phyloP scores from a whole-genome alignment of 1,140 invertebrate species.

The Bombus difficillimus region DNA sequence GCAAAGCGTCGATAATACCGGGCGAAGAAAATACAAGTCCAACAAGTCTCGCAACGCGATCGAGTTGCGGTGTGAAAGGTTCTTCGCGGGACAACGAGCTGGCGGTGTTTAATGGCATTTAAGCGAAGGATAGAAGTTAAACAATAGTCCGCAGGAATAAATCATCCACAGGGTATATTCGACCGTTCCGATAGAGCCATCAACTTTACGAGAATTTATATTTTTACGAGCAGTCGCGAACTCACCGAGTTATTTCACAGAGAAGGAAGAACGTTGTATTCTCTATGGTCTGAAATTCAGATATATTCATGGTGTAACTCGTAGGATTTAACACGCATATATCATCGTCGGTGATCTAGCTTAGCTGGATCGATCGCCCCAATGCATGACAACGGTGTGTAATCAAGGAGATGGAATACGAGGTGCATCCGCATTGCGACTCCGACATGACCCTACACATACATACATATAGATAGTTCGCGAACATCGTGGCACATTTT shows the following conservation, averaged over 20 bases:
- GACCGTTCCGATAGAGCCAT: background rate
- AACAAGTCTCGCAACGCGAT: constrained; percentile 4
- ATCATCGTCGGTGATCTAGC: background rate
- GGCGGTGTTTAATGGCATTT: constrained; percentile 35
- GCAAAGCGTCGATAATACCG: background rate
- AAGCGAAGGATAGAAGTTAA: constrained; percentile 24
- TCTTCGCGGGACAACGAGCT: background rate
- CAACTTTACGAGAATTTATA: background rate
- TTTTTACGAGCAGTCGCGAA: background rate
- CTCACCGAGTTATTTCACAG: background rate
- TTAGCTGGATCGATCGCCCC: background rate
- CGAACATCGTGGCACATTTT: background rate
- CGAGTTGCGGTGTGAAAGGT: constrained; percentile 37
- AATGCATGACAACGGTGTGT: background rate
- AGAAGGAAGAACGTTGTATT: background rate
- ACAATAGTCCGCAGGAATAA: constrained; percentile 15
- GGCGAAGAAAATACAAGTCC: constrained; percentile 27
- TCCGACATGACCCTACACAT: background rate
- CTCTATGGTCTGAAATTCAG: background rate
- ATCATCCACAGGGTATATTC: background rate
- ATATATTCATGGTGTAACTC: background rate
- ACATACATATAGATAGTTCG: background rate
- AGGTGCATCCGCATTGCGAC: background rate
- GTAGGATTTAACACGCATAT: background rate
- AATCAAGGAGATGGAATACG: constrained; percentile 1